phyloP scores from a whole-genome alignment of 1,140 invertebrate genomes.

The Platorchestia sp. region DNA sequence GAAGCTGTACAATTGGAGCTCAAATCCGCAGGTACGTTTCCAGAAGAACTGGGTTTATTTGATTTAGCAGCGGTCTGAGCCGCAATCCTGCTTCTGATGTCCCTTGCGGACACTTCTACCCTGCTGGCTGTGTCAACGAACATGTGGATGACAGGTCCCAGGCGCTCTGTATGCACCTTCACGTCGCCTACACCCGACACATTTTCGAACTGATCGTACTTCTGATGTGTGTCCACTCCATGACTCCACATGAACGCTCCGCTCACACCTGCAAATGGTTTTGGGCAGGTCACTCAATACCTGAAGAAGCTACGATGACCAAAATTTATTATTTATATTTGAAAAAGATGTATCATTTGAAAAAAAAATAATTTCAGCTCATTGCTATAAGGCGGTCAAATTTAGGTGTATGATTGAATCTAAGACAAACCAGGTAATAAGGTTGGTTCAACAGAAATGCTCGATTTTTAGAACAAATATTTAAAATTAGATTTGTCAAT shows the following conservation, averaged over 20 bases:
- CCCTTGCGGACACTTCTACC: constrained; percentile 80
- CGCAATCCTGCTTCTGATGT: constrained; percentile 74
- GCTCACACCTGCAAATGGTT: constrained; percentile 55
- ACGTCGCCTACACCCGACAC: constrained; percentile 80
- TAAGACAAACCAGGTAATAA: too few species aligned
- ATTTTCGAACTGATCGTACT: constrained; percentile 78
- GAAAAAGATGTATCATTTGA: too few species aligned
- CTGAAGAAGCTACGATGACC: too few species aligned
- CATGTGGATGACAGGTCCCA: constrained; percentile 75
- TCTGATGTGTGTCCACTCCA: constrained; percentile 70
- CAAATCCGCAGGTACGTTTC: neutral
- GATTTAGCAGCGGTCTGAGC: constrained; percentile 57
- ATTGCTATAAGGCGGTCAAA: too few species aligned
- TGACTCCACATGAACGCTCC: constrained; percentile 71
- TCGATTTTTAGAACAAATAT: too few species aligned
- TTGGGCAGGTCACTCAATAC: too few species aligned
- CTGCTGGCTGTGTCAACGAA: constrained; percentile 78
- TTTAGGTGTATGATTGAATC: too few species aligned
- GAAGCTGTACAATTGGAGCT: neutral
- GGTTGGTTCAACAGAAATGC: too few species aligned
- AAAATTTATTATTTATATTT: neutral
- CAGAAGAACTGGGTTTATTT: neutral
- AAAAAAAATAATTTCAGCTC: too few species aligned
- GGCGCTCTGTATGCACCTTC: constrained; percentile 77
- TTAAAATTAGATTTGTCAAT: too few species aligned